A percentile compares a stretch with the other conserved stretches of the same genome.
phyloP scores from a whole-genome alignment of 2,888 invertebrate genomes.

The Idaea aversata region DNA sequence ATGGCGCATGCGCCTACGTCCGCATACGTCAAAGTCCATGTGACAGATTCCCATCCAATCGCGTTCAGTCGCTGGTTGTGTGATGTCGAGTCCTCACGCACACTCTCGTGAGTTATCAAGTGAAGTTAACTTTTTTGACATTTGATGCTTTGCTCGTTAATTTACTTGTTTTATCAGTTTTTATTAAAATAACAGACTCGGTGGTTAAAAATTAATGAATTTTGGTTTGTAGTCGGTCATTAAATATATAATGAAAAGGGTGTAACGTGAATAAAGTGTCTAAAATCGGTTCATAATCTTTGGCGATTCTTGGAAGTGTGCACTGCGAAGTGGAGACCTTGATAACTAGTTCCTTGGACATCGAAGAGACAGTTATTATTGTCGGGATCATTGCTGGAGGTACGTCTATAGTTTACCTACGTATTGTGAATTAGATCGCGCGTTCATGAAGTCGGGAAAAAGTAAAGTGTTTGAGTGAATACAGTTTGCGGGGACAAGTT shows the following conservation, averaged over 20 bases:
- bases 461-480: slow-evolving; percentile 64
- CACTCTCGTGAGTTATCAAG: slow-evolving; percentile 6
- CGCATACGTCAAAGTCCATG: slow-evolving; percentile 59
- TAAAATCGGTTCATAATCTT: slow-evolving; percentile 58
- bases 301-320: slow-evolving; percentile 73
- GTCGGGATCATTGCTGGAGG: slow-evolving; percentile 78
- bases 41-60: slow-evolving; percentile 61
- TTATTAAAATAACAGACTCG: not conserved
- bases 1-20: slow-evolving; percentile 62
- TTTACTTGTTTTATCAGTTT: not conserved
- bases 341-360: slow-evolving; percentile 79
- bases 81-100: slow-evolving; percentile 39
- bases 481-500: slow-evolving; percentile 51
- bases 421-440: slow-evolving; percentile 61
- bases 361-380: slow-evolving; percentile 73
- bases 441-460: slow-evolving; percentile 48
- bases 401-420: slow-evolving; percentile 72
- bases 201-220: slow-evolving; percentile 6
- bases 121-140: slow-evolving; percentile 23
- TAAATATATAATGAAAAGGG: slow-evolving; percentile 6
- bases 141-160: slow-evolving; percentile 7
- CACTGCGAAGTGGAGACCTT: slow-evolving; percentile 76
- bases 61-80: slow-evolving; percentile 50
- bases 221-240: slow-evolving; percentile 8
- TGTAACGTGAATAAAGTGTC: slow-evolving; percentile 36